Evolutionary conservation across 1,140 invertebrate genomes (phyloP).

Genomic region (Cotesia vestalis): DNA sequence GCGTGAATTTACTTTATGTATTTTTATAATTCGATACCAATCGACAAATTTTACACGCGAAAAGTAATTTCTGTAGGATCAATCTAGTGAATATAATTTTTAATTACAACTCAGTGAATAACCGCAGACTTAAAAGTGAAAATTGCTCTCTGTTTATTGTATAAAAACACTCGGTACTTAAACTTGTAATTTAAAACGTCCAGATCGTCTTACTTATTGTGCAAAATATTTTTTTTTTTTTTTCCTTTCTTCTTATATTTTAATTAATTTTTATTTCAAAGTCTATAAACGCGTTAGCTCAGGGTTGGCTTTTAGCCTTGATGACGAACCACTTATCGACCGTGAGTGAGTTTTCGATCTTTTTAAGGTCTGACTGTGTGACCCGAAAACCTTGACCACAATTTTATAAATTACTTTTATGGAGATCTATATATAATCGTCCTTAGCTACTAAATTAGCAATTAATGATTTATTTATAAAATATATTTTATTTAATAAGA

Average conservation of each 20-base stretch:
- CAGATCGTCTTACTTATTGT: constrained; percentile 2
- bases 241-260: background rate
- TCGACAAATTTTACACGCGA: no score
- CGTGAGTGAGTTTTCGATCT: background rate
- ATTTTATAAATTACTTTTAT: background rate
- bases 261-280: no score
- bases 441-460: no score
- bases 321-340: background rate
- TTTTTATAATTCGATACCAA: no score
- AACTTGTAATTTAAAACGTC: no score
- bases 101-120: no score
- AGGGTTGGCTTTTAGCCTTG: background rate
- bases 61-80: no score
- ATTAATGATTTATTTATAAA: no score
- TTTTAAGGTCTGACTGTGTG: background rate
- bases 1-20: background rate
- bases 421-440: background rate
- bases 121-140: no score
- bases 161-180: no score
- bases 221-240: background rate
- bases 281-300: background rate
- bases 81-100: no score
- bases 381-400: constrained; percentile 2
- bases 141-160: no score
- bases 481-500: background rate